Percentiles rank a stretch among this genome's conserved stretches.
Evolutionary conservation across 37 sponge, comb jelly and placozoan species (phyloP).

Genomic region (Eunapius fragilis): DNA sequence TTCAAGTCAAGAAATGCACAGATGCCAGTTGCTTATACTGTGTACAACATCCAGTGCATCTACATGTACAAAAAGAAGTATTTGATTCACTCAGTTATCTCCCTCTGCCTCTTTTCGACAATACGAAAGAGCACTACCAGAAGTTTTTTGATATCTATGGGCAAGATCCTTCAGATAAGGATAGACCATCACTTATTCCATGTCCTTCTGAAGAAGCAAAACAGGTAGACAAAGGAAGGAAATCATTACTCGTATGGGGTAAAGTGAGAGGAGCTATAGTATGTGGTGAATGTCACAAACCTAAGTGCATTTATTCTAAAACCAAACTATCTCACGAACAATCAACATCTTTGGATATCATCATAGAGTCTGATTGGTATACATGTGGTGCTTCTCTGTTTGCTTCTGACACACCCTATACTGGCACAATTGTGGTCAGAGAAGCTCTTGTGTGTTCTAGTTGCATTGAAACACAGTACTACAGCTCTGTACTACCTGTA

Average conservation of each 20-base stretch:
- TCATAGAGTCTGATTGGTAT: background rate
- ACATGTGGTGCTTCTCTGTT: constrained; percentile 29
- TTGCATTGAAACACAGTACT: constrained; percentile 7
- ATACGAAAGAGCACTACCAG: constrained; percentile 22
- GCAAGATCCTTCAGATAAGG: constrained; percentile 13
- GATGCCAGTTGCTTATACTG: constrained; percentile 9
- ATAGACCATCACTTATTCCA: constrained; percentile 1
- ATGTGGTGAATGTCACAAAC: constrained; percentile 35
- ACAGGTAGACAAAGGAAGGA: constrained; percentile 18
- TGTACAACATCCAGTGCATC: constrained; percentile 14
- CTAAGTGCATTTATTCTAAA: constrained; percentile 17
- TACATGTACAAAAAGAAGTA: background rate
- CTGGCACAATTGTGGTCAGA: background rate
- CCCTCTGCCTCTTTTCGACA: constrained; percentile 29
- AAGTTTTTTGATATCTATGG: constrained; percentile 27
- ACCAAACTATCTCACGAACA: constrained; percentile 1
- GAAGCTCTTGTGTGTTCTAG: constrained; percentile 3
- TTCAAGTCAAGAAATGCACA: constrained; percentile 28
- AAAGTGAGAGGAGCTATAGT: constrained; percentile 1
- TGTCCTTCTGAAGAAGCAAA: background rate
- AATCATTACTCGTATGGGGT: constrained; percentile 2
- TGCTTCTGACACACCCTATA: constrained; percentile 10
- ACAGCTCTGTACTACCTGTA: background rate
- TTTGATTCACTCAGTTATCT: constrained; percentile 2
- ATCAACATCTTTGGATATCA: background rate